These are phyloP conservation scores for Ichneumon xanthorius DNA, from an alignment of 2,888 invertebrate species.

Conservation along the genomic window DNA sequence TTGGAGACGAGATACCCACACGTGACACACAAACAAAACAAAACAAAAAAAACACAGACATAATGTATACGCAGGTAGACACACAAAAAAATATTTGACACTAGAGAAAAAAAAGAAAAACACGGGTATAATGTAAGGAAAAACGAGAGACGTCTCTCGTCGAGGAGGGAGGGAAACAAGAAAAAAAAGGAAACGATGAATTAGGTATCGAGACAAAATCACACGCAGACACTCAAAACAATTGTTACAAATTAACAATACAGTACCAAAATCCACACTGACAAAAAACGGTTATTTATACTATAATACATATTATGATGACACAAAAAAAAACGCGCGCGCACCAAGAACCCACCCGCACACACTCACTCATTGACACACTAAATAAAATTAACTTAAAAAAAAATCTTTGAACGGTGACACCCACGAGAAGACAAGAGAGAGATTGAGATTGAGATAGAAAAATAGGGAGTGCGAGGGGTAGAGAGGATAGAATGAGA, in stretches of 20 bases:
- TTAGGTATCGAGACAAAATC: slow-evolving; percentile 28
- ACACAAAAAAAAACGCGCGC: slow-evolving; percentile 70
- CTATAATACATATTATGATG: slow-evolving; percentile 64
- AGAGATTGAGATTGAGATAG: slow-evolving; percentile 39
- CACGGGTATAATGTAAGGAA: slow-evolving; percentile 41
- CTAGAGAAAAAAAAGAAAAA: slow-evolving; percentile 12
- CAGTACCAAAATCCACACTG: slow-evolving; percentile 64
- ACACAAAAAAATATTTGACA: slow-evolving; percentile 36
- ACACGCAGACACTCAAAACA: slow-evolving; percentile 42
- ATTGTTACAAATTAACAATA: slow-evolving; percentile 67
- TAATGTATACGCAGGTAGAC: slow-evolving; percentile 17
- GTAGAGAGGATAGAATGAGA: slow-evolving; percentile 30
- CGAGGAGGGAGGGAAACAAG: neutral
- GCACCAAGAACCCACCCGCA: slow-evolving; percentile 70
- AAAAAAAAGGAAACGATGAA: neutral
- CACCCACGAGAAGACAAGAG: slow-evolving; percentile 50
- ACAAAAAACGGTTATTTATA: slow-evolving; percentile 65
- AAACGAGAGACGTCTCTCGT: slow-evolving; percentile 52
- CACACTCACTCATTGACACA: slow-evolving; percentile 72
- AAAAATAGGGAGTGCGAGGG: slow-evolving; percentile 29
- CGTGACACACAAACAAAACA: slow-evolving; percentile 53
- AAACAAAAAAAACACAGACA: slow-evolving; percentile 26
- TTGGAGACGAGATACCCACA: slow-evolving; percentile 61
- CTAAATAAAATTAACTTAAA: slow-evolving; percentile 45
- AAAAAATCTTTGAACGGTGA: slow-evolving; percentile 62